Conservation (phyloP, 2,797 vertebrate species). For the Sorex maritimensis region DNA sequence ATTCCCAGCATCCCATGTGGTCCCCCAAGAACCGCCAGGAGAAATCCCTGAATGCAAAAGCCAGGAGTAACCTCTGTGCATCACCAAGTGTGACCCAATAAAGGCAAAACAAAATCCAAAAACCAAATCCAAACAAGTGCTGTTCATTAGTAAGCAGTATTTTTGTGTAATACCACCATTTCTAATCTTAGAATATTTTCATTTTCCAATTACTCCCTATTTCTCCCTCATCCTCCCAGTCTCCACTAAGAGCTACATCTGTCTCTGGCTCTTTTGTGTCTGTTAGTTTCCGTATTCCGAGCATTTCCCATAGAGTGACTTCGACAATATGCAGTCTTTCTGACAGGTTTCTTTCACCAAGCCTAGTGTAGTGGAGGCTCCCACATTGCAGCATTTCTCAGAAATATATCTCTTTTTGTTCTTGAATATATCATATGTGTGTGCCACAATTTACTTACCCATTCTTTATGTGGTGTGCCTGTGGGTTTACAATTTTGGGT, state of each 20-base stretch:
- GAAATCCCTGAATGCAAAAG: no score
- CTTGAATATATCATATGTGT: not conserved
- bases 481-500: not conserved
- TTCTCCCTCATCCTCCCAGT: constrained; percentile 7
- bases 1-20: no score
- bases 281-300: constrained; percentile 13
- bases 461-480: not conserved
- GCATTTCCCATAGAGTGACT: not conserved
- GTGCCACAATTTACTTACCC: not conserved
- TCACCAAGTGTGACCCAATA: no score
- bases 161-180: not conserved
- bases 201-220: not conserved
- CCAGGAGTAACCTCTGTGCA: no score
- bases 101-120: no score
- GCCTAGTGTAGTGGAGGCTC: not conserved
- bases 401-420: not conserved
- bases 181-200: constrained; percentile 38
- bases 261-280: constrained; percentile 28
- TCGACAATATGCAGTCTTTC: not conserved
- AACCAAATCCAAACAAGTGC: no score
- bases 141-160: not conserved
- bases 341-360: constrained; percentile 20
- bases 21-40: no score
- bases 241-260: not conserved
- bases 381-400: not conserved